A percentile compares a stretch with the other conserved stretches of the same genome.
phyloP scores from a whole-genome alignment of 2,888 invertebrate species.

The Invenusta paracnida region DNA sequence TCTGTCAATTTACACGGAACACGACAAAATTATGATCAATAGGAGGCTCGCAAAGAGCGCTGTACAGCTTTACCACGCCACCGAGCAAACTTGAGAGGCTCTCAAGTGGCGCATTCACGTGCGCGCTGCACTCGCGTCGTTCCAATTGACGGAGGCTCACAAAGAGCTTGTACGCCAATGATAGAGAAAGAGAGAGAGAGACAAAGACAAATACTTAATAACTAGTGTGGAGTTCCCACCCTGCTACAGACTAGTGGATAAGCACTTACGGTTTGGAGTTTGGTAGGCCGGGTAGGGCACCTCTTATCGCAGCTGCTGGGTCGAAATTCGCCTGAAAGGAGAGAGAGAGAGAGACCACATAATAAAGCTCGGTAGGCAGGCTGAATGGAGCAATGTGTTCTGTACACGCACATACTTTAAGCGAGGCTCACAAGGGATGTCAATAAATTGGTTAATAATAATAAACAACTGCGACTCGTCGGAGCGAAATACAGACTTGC shows the following conservation, averaged over 20 bases:
- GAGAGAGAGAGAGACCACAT: not conserved
- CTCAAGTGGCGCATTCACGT: not conserved
- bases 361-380: too few species aligned
- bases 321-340: not conserved
- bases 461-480: too few species aligned
- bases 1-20: not conserved
- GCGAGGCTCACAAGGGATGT: too few species aligned
- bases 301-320: not conserved
- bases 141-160: not conserved
- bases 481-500: too few species aligned
- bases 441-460: too few species aligned
- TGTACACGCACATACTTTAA: too few species aligned
- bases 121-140: too few species aligned
- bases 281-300: not conserved
- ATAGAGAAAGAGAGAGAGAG: too few species aligned
- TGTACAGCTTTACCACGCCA: not conserved
- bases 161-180: not conserved
- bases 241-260: too few species aligned
- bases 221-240: too few species aligned
- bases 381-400: too few species aligned
- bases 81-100: not conserved
- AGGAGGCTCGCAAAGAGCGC: not conserved
- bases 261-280: not conserved
- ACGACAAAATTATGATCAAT: not conserved
- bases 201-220: not conserved